A percentile compares a stretch with the other conserved stretches of the same genome.
phyloP scores from a whole-genome alignment of 2,888 invertebrate genomes.

The Hymenopus coronatus region DNA sequence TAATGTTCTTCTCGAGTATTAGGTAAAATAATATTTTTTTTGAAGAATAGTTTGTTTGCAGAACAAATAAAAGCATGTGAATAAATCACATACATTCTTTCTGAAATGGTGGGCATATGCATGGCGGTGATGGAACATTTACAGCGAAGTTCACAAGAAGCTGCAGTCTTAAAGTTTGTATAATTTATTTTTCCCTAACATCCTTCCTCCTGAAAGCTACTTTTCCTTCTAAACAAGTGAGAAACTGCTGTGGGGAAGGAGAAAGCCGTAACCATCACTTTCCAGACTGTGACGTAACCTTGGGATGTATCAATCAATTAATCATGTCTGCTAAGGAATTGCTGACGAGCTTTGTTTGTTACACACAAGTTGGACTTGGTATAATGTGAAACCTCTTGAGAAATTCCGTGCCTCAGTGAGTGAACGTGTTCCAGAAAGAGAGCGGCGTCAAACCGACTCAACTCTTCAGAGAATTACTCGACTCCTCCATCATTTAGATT shows the following conservation, averaged over 20 bases:
- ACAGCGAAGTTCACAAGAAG: no score
- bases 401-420: not conserved
- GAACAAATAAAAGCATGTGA: no score
- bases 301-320: conserved; percentile 33
- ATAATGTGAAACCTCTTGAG: not conserved
- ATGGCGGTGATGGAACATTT: no score
- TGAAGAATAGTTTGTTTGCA: no score
- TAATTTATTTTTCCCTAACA: not conserved
- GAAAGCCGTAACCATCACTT: not conserved
- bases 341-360: not conserved
- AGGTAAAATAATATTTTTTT: no score
- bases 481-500: conserved; percentile 9
- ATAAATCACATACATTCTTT: no score
- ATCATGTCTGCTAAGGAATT: conserved; percentile 22
- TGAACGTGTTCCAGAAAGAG: not conserved
- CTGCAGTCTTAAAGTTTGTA: no score
- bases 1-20: no score
- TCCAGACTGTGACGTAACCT: not conserved
- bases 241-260: not conserved
- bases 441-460: not conserved
- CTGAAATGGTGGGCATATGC: no score
- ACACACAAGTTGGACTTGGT: not conserved
- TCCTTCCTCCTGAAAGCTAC: not conserved
- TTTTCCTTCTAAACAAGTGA: not conserved
- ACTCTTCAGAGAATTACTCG: not conserved